These are phyloP conservation scores for Perizoma affinitatum DNA, from an alignment of 2,888 invertebrate genomes.

Conservation along the genomic window DNA sequence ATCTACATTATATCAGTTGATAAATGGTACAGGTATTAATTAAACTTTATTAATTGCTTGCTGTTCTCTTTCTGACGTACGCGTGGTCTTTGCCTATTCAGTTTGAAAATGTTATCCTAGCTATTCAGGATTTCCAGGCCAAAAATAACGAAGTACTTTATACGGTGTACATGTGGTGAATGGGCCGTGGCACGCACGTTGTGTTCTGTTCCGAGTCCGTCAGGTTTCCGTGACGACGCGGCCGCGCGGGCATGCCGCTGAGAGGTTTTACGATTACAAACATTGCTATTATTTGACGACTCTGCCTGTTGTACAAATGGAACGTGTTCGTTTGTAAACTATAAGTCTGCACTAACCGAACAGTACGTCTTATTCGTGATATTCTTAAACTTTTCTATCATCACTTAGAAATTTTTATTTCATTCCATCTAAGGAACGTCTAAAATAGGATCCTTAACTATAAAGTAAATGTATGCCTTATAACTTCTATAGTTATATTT, in stretches of 20 bases:
- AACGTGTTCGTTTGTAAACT: too few species aligned
- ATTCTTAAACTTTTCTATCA: too few species aligned
- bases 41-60: constrained; percentile 4
- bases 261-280: constrained; percentile 33
- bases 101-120: constrained; percentile 13
- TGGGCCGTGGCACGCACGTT: constrained; percentile 55
- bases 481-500: too few species aligned
- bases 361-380: too few species aligned
- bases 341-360: too few species aligned
- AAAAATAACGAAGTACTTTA: constrained; percentile 23
- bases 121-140: constrained; percentile 22
- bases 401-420: too few species aligned
- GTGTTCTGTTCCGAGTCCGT: constrained; percentile 60
- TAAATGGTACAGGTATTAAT: too few species aligned
- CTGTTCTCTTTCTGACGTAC: constrained; percentile 10
- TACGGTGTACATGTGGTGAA: constrained; percentile 50
- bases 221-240: constrained; percentile 59
- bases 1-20: too few species aligned
- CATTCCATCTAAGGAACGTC: too few species aligned
- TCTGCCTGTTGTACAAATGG: constrained; percentile 1
- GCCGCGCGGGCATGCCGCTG: constrained; percentile 54
- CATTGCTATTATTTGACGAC: constrained; percentile 16
- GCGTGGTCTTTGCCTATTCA: constrained; percentile 20
- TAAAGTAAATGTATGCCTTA: too few species aligned
- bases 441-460: too few species aligned